Percentiles rank a stretch among this genome's conserved stretches.
These are phyloP conservation scores for Tribolium madens DNA, from an alignment of 1,140 invertebrate species.

Conservation along the genomic window DNA sequence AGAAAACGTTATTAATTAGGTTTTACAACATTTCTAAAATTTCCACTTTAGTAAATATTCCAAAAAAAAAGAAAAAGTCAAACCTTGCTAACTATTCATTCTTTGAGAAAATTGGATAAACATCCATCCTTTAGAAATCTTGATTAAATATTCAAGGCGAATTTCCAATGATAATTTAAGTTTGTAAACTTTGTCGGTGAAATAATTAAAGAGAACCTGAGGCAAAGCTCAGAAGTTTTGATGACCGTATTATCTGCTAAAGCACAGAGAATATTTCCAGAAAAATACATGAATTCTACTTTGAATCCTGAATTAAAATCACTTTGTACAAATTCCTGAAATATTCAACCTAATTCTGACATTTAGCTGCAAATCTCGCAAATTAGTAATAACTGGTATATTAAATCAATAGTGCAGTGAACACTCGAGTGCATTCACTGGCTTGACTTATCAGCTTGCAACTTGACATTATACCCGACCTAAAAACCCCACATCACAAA, in stretches of 20 bases:
- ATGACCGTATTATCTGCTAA: not conserved
- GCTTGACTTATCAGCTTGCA: not conserved
- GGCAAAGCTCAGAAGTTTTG: slow-evolving; percentile 1
- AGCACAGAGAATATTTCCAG: not conserved
- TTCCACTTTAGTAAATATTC: too few species aligned
- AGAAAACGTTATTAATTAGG: too few species aligned
- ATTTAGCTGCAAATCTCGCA: not conserved
- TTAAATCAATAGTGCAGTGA: not conserved
- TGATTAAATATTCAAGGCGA: not conserved
- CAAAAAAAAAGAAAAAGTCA: not conserved
- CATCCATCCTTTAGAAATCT: not conserved
- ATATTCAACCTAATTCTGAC: not conserved
- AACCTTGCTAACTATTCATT: not conserved
- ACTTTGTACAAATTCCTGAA: not conserved
- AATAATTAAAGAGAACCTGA: slow-evolving; percentile 12
- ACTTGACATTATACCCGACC: not conserved
- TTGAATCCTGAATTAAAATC: not conserved
- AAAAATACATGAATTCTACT: not conserved
- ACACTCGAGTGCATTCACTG: not conserved
- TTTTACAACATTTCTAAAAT: too few species aligned
- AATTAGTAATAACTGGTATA: not conserved
- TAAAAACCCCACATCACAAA: not conserved
- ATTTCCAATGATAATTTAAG: slow-evolving; percentile 10
- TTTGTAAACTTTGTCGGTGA: not conserved
- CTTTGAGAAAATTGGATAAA: not conserved